Evolutionary conservation across 1,140 invertebrate genomes (phyloP).

Genomic region (Procambarus clarkii): DNA sequence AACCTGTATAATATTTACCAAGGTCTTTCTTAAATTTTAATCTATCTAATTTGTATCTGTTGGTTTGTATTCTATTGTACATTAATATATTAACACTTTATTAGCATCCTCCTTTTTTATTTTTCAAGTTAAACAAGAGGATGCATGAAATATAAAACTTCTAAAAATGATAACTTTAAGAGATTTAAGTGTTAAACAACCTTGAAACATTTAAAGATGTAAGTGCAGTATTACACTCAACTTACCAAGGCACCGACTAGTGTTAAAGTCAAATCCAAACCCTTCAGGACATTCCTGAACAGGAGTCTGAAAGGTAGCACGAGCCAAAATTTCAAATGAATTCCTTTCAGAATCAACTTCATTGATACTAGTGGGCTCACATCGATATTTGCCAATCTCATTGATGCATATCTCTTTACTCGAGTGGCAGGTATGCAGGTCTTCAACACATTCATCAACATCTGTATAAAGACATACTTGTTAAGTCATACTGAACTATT

Average conservation of each 20-base stretch:
- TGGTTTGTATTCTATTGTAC: too few relatives aligned
- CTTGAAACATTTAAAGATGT: too few relatives aligned
- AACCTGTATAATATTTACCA: too few relatives aligned
- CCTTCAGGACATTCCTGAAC: conserved; percentile 68
- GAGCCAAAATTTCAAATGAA: conserved; percentile 12
- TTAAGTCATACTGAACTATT: neutral
- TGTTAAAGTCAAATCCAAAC: conserved; percentile 66
- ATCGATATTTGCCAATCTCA: conserved; percentile 74
- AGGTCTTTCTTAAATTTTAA: too few relatives aligned
- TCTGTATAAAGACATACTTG: conserved; percentile 21
- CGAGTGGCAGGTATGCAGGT: conserved; percentile 44
- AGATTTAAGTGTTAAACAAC: too few relatives aligned
- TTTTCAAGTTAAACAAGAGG: too few relatives aligned
- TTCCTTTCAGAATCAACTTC: conserved; percentile 33
- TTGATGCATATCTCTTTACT: conserved; percentile 72
- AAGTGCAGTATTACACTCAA: neutral
- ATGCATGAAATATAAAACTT: too few relatives aligned
- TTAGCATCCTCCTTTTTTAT: too few relatives aligned
- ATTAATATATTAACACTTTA: too few relatives aligned
- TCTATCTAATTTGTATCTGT: too few relatives aligned
- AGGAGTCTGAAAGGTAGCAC: conserved; percentile 18
- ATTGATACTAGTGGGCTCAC: conserved; percentile 63
- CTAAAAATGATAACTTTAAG: too few relatives aligned
- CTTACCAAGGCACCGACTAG: conserved; percentile 67
- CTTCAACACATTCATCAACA: conserved; percentile 61